A percentile compares a stretch with the other conserved stretches of the same genome.
phyloP scores from a whole-genome alignment of 2,113 vertebrate genomes.

The Petrocephalus zakoni region DNA sequence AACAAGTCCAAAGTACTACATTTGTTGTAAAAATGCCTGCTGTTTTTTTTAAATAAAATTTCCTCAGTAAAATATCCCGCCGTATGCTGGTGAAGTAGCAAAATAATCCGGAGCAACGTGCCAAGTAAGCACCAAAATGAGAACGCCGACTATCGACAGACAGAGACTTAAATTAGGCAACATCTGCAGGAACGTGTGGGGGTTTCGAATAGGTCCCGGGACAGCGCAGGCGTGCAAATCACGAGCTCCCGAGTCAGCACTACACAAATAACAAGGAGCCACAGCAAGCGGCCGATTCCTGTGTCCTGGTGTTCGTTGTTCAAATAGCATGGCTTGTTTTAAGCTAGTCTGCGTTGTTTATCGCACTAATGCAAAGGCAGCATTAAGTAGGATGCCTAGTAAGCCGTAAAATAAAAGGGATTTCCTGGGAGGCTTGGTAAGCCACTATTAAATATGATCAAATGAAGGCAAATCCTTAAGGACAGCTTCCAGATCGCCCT shows the following conservation, averaged over 20 bases:
- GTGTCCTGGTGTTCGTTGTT: background rate
- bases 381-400: background rate
- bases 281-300: background rate
- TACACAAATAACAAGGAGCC: background rate
- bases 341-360: background rate
- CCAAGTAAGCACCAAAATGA: background rate
- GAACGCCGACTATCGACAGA: background rate
- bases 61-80: background rate
- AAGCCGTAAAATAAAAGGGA: background rate
- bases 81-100: background rate
- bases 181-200: background rate
- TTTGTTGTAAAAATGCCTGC: background rate
- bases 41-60: background rate
- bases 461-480: constrained; percentile 4
- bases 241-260: background rate
- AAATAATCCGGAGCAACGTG: background rate
- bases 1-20: background rate
- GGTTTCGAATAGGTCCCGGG: background rate
- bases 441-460: background rate
- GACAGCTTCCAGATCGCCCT: background rate
- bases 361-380: background rate
- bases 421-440: background rate
- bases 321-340: background rate
- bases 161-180: background rate
- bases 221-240: background rate